Conservation (phyloP, 2,113 vertebrate species). For the Pelusios castaneus region DNA sequence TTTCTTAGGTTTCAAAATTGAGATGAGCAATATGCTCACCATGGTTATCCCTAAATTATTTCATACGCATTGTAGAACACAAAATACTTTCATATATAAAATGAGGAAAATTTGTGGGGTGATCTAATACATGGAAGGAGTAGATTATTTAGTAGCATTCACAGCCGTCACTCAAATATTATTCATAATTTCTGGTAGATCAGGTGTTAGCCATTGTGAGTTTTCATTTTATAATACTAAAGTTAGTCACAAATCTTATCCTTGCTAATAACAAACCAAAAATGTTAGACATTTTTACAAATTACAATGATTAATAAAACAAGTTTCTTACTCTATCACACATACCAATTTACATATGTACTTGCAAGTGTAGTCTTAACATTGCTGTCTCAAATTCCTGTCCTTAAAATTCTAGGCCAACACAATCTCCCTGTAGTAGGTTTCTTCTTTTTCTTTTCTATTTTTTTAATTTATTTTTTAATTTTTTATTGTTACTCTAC, state of each 20-base stretch:
- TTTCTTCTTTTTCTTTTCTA: background rate
- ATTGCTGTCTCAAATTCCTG: background rate
- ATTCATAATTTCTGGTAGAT: background rate
- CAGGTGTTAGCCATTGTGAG: background rate
- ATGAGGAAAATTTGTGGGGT: background rate
- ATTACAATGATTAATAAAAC: rapidly evolving
- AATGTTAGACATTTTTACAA: background rate
- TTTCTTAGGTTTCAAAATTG: background rate
- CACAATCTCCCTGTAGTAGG: background rate
- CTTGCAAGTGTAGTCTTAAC: background rate
- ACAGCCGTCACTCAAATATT: background rate
- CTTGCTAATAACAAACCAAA: background rate
- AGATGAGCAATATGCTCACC: background rate
- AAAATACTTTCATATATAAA: slow-evolving; percentile 34
- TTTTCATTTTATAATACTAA: background rate
- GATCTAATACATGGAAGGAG: background rate
- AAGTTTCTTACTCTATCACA: rapidly evolving
- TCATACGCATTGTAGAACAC: background rate
- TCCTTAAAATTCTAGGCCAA: background rate
- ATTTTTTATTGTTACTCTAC: too few species aligned
- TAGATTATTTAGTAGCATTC: background rate
- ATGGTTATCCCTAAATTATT: slow-evolving; percentile 8
- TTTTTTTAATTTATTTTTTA: too few species aligned
- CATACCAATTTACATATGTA: background rate
- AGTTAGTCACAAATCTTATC: background rate